Evolutionary conservation across 2,113 vertebrate genomes (phyloP).

Genomic region (Periophthalmodon schlosseri): DNA sequence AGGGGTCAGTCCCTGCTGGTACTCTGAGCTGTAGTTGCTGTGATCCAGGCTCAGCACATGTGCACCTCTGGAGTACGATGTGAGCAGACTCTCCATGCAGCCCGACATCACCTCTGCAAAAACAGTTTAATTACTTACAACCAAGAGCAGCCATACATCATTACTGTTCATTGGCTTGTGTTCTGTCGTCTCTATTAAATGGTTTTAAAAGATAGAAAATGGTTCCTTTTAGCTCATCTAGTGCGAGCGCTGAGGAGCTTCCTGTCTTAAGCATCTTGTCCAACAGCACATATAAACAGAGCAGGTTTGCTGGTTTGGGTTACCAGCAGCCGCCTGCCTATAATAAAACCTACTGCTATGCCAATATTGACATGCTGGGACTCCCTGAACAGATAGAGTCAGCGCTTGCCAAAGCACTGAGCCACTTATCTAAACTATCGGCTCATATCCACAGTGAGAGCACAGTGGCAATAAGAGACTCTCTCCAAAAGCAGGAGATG

Average conservation of each 20-base stretch:
- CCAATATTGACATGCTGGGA: constrained; percentile 65
- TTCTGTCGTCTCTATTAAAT: background rate
- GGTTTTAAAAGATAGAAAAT: background rate
- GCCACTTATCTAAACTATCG: constrained; percentile 68
- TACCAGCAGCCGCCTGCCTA: constrained; percentile 49
- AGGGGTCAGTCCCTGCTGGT: constrained; percentile 93
- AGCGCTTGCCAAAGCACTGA: constrained; percentile 55
- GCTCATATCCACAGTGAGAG: constrained; percentile 49
- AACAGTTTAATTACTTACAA: background rate
- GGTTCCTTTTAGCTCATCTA: constrained; percentile 3
- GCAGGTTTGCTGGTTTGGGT: constrained; percentile 49
- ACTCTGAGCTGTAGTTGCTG: constrained; percentile 85
- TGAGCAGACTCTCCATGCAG: constrained; percentile 91
- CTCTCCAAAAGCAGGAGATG: constrained; percentile 14
- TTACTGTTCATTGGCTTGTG: background rate
- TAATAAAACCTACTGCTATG: constrained; percentile 56
- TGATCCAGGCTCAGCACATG: constrained; percentile 89
- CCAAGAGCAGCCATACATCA: background rate
- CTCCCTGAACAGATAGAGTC: constrained; percentile 56
- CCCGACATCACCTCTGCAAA: constrained; percentile 86
- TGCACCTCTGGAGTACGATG: constrained; percentile 84
- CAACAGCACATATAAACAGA: constrained; percentile 54
- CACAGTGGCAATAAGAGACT: constrained; percentile 49
- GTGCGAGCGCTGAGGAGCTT: constrained; percentile 10
- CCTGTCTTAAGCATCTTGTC: constrained; percentile 25